These are phyloP conservation scores for Morpho helenor DNA, from an alignment of 2,888 invertebrate species.

Conservation along the genomic window DNA sequence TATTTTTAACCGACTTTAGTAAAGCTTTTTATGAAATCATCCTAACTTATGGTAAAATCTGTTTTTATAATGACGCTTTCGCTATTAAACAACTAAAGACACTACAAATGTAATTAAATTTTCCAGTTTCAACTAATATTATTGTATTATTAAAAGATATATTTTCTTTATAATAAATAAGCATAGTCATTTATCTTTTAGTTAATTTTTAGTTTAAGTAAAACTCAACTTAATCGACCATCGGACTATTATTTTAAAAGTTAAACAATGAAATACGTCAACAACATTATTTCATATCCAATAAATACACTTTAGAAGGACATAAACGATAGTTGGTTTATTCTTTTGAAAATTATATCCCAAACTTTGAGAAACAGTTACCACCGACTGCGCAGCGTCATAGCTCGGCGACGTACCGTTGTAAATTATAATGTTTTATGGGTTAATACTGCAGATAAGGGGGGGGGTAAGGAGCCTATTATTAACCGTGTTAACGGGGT, in stretches of 20 bases:
- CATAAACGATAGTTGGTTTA: constrained; percentile 15
- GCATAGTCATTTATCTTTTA: no score
- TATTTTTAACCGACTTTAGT: no score
- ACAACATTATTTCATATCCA: constrained; percentile 1
- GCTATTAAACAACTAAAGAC: no score
- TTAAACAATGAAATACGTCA: constrained; percentile 15
- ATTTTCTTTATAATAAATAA: no score
- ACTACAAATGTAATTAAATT: no score
- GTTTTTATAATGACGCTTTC: no score
- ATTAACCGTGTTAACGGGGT: constrained; percentile 68
- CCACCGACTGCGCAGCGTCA: constrained; percentile 54
- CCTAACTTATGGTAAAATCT: no score
- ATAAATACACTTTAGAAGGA: constrained; percentile 15
- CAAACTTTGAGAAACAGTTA: constrained; percentile 49
- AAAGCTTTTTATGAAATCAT: no score
- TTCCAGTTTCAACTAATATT: no score
- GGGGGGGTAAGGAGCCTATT: constrained; percentile 73
- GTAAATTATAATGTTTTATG: constrained; percentile 80
- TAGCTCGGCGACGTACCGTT: constrained; percentile 51
- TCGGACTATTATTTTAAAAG: background rate
- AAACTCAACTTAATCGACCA: background rate
- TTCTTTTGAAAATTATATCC: constrained; percentile 18
- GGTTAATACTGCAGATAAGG: constrained; percentile 79
- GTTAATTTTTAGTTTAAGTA: background rate
- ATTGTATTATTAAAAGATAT: no score